Percentiles rank a stretch among this genome's conserved stretches.
Evolutionary conservation across 2,797 vertebrate species (phyloP).

Genomic region (Pseudotriccus pelzelni): DNA sequence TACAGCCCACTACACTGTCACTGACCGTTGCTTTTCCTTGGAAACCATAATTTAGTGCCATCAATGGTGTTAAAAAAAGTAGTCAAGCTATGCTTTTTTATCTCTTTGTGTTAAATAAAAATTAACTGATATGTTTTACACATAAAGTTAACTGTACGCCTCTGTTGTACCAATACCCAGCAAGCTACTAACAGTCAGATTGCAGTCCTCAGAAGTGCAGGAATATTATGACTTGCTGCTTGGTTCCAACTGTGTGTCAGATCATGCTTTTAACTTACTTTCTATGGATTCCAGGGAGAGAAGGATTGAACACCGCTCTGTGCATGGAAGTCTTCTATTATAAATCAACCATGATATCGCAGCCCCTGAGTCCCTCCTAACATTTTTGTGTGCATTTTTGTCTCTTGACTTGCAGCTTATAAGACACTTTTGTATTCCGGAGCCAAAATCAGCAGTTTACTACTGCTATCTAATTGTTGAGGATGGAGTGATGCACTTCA

Average conservation of each 20-base stretch:
- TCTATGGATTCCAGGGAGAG: neutral
- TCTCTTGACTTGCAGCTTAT: neutral
- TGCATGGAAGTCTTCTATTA: neutral
- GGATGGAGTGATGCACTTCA: neutral
- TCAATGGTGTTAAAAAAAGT: neutral
- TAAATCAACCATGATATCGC: neutral
- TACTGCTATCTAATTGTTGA: neutral
- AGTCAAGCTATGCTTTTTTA: neutral
- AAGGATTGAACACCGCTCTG: neutral
- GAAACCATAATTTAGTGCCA: neutral
- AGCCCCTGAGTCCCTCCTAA: neutral
- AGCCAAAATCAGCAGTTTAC: neutral
- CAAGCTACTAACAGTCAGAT: neutral
- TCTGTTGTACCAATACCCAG: neutral
- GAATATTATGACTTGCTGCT: neutral
- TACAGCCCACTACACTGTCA: neutral
- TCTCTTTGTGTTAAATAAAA: neutral
- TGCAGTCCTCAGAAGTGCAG: neutral
- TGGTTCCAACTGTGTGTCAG: neutral
- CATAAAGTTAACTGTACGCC: neutral
- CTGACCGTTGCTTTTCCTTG: neutral
- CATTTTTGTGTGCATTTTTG: neutral
- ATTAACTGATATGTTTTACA: neutral
- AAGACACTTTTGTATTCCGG: neutral
- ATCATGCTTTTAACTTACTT: constrained; percentile 26